Conservation (phyloP, 1,140 invertebrate genomes). For the Drosophila tropicalis region DNA sequence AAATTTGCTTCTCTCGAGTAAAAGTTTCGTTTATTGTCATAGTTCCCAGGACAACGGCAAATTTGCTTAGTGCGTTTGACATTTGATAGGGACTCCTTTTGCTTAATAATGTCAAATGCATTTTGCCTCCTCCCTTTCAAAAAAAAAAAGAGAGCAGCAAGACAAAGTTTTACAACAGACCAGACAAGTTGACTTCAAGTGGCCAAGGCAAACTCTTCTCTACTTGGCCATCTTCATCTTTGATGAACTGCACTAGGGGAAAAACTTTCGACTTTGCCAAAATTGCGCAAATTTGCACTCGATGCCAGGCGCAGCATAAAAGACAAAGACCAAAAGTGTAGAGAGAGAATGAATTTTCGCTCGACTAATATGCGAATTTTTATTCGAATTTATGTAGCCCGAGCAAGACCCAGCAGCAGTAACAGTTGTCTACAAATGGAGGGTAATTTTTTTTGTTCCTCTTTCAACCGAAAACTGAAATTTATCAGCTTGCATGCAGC, state of each 20-base stretch:
- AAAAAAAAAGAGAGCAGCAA: neutral
- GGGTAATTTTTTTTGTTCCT: conserved; percentile 27
- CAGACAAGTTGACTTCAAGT: conserved; percentile 62
- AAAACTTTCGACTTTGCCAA: conserved; percentile 46
- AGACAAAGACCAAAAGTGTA: no score
- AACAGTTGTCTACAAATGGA: conserved; percentile 31
- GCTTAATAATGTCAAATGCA: conserved; percentile 56
- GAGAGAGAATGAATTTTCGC: conserved; percentile 16
- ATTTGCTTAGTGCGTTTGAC: conserved; percentile 67
- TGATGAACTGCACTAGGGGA: conserved; percentile 69
- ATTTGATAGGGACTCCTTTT: conserved; percentile 66
- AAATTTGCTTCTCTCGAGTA: neutral
- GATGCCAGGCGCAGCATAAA: conserved; percentile 1
- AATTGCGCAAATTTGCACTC: conserved; percentile 74
- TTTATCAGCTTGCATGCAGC: conserved; percentile 51
- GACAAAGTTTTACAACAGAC: conserved; percentile 61
- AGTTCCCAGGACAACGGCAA: conserved; percentile 46
- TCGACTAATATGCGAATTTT: conserved; percentile 73
- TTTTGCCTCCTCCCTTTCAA: conserved; percentile 36
- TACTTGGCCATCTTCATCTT: conserved; percentile 28
- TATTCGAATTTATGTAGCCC: conserved; percentile 68
- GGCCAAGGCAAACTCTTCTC: neutral
- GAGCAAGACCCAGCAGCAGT: neutral
- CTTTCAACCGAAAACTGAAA: conserved; percentile 20
- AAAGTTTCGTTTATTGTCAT: conserved; percentile 28